A percentile compares a stretch with the other conserved stretches of the same genome.
These are phyloP conservation scores for Drosophila siamana DNA, from an alignment of 2,888 invertebrate species.

Conservation along the genomic window DNA sequence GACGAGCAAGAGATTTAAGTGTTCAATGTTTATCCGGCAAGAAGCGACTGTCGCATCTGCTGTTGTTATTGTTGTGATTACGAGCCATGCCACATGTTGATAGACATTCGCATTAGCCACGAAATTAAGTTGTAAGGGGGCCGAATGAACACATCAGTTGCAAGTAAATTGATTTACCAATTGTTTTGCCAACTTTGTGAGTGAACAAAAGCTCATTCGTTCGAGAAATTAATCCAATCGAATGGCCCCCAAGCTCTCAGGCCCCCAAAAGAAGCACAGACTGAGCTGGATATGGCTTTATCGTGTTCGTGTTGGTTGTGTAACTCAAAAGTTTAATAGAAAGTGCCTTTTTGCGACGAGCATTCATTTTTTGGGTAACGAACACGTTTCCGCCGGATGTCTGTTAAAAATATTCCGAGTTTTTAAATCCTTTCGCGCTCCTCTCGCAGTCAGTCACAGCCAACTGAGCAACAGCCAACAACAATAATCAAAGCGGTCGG, in stretches of 20 bases:
- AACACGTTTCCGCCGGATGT: constrained; percentile 51
- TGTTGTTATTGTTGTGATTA: constrained; percentile 1
- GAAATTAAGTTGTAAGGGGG: constrained; percentile 19
- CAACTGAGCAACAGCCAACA: constrained; percentile 37
- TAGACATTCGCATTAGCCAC: constrained; percentile 29
- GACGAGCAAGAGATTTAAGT: constrained; percentile 9
- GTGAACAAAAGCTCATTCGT: constrained; percentile 34
- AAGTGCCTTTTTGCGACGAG: constrained; percentile 27
- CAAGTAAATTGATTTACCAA: constrained; percentile 52
- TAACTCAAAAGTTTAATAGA: constrained; percentile 37
- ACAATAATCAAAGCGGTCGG: constrained; percentile 8
- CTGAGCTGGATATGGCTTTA: constrained; percentile 52
- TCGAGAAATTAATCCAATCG: constrained; percentile 39
- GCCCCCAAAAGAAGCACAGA: neutral
- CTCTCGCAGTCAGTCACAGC: constrained; percentile 30
- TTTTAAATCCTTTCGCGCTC: constrained; percentile 55
- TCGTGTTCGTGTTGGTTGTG: constrained; percentile 25
- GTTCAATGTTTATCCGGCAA: neutral
- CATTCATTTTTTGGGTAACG: constrained; percentile 22
- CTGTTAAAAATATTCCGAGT: constrained; percentile 19
- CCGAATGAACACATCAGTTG: constrained; percentile 34
- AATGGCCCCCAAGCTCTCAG: constrained; percentile 3
- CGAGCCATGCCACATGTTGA: constrained; percentile 15
- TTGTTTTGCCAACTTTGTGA: constrained; percentile 37
- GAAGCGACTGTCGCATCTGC: neutral